phyloP scores from a whole-genome alignment of 2,797 vertebrate species.

The Pogonophryne albipinna region DNA sequence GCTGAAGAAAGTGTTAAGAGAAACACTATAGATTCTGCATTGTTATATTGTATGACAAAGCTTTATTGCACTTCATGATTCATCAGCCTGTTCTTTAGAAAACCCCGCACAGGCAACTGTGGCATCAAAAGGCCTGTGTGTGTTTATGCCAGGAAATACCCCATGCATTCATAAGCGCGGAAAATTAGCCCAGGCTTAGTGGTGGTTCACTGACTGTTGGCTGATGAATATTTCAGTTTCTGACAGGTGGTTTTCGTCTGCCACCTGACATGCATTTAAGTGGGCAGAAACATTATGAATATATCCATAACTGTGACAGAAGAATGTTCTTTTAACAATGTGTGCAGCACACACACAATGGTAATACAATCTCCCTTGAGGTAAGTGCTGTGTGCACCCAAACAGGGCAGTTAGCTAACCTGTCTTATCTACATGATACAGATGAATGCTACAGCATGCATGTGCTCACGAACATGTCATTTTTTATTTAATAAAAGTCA shows the following conservation, averaged over 20 bases:
- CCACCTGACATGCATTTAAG: conserved; percentile 9
- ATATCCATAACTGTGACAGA: not conserved
- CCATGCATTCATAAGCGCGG: conserved; percentile 22
- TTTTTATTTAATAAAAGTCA: not conserved
- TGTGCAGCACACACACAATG: not conserved
- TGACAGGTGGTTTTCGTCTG: conserved; percentile 17
- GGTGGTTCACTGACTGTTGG: conserved; percentile 13
- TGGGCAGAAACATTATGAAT: not conserved
- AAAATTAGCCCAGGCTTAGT: conserved; percentile 28
- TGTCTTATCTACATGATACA: not conserved
- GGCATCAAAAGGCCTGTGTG: conserved; percentile 4
- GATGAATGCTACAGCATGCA: not conserved
- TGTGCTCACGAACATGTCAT: not conserved
- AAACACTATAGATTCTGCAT: conserved; percentile 3
- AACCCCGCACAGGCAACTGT: conserved; percentile 30
- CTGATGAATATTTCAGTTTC: conserved; percentile 36
- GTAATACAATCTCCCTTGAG: not conserved
- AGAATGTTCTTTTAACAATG: not conserved
- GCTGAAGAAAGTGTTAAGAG: not conserved
- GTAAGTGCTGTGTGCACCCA: not conserved
- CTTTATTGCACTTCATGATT: conserved; percentile 48
- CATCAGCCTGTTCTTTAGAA: conserved; percentile 41
- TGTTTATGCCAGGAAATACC: conserved; percentile 42
- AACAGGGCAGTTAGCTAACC: not conserved
- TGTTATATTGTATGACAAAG: conserved; percentile 25